These are phyloP conservation scores for Anseranas semipalmata DNA, from an alignment of 2,113 vertebrate genomes.

Conservation along the genomic window DNA sequence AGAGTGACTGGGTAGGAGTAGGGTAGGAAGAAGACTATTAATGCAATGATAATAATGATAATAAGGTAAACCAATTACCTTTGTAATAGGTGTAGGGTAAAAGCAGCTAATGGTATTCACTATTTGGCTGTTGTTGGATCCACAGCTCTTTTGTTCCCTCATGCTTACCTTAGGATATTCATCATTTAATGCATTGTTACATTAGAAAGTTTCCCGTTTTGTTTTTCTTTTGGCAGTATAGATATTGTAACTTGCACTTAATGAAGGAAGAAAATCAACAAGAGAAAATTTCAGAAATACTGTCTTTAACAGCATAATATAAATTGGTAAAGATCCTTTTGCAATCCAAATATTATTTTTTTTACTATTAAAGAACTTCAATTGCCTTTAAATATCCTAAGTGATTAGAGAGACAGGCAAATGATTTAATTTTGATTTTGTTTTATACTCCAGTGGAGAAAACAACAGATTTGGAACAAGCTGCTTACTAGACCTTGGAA, in stretches of 20 bases:
- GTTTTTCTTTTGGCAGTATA: background rate
- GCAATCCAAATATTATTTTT: background rate
- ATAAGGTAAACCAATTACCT: background rate
- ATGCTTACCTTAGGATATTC: background rate
- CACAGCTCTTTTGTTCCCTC: background rate
- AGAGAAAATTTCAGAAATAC: background rate
- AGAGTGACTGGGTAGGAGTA: background rate
- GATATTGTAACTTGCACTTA: background rate
- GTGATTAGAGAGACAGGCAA: slow-evolving; percentile 35
- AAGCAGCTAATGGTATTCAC: background rate
- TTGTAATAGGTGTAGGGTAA: background rate
- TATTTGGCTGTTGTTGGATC: background rate
- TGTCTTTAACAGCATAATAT: background rate
- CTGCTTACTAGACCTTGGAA: slow-evolving; percentile 56
- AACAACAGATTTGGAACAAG: slow-evolving; percentile 66
- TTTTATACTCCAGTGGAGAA: slow-evolving; percentile 43
- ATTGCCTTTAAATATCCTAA: slow-evolving; percentile 30
- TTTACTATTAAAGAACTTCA: slow-evolving; percentile 19
- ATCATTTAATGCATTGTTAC: background rate
- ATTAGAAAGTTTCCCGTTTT: background rate
- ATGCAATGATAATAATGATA: background rate
- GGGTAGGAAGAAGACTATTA: background rate
- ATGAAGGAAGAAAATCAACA: background rate
- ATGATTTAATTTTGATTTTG: slow-evolving; percentile 48
- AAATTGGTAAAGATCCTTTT: slow-evolving; percentile 20